phyloP scores from a whole-genome alignment of 2,888 invertebrate species.

The Ectobius pallidus region DNA sequence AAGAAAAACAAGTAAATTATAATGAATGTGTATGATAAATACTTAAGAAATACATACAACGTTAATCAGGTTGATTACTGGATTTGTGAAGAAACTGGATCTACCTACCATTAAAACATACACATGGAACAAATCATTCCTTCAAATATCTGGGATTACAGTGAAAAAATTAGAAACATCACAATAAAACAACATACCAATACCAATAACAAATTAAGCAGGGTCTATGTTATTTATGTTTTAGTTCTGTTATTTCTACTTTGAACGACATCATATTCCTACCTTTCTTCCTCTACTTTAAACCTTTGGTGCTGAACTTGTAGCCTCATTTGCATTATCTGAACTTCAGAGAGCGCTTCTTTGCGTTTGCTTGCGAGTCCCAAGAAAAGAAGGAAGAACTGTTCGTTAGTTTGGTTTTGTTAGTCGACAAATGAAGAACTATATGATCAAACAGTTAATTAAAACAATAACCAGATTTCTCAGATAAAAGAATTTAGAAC shows the following conservation, averaged over 20 bases:
- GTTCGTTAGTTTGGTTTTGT: conserved; percentile 14
- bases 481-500: too few species aligned
- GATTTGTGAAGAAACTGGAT: too few species aligned
- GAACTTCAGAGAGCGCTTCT: conserved; percentile 79
- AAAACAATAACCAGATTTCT: too few species aligned
- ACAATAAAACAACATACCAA: background rate
- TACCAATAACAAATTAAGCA: background rate
- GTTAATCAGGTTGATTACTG: too few species aligned
- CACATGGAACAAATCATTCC: too few species aligned
- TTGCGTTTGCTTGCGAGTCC: conserved; percentile 59
- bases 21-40: too few species aligned
- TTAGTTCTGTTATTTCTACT: conserved; percentile 3
- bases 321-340: conserved; percentile 80
- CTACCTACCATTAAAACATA: too few species aligned
- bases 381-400: conserved; percentile 27
- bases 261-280: conserved; percentile 50
- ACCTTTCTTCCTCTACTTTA: conserved; percentile 84
- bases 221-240: background rate
- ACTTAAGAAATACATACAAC: too few species aligned
- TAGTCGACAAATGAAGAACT: too few species aligned
- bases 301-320: conserved; percentile 79
- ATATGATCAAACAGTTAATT: too few species aligned
- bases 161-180: background rate
- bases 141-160: too few species aligned
- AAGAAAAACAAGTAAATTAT: too few species aligned